Conservation (phyloP, 2,888 invertebrate genomes). For the Caenorhabditis parvicauda region DNA sequence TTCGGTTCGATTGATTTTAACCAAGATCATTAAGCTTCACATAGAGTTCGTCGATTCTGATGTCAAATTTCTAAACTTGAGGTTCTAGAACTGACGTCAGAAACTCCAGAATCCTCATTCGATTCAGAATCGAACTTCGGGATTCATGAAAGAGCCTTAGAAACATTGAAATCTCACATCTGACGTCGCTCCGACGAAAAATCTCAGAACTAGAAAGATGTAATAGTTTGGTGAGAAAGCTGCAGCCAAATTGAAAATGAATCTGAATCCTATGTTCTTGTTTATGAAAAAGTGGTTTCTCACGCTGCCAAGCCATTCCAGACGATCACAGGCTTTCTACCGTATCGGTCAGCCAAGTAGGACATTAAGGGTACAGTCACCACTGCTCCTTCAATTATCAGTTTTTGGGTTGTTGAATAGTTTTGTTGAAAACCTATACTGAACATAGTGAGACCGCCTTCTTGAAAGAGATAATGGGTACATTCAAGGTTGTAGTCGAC, state of each 20-base stretch:
- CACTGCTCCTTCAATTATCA: constrained; percentile 9
- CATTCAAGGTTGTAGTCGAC: constrained; percentile 14
- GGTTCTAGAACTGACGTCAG: not conserved
- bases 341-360: constrained; percentile 22
- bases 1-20: too few species aligned
- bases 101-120: too few species aligned
- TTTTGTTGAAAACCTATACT: constrained; percentile 1
- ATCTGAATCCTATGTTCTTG: not conserved
- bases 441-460: constrained; percentile 24
- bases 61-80: not conserved
- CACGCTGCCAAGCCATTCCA: not conserved
- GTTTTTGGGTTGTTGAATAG: not conserved
- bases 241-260: constrained; percentile 15
- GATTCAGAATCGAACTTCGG: too few species aligned
- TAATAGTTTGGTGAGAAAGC: constrained; percentile 17
- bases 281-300: not conserved
- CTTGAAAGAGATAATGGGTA: constrained; percentile 21
- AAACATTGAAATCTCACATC: constrained; percentile 10
- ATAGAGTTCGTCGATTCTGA: too few species aligned
- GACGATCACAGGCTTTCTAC: constrained; percentile 20
- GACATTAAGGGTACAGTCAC: constrained; percentile 21
- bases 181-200: constrained; percentile 18
- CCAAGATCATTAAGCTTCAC: too few species aligned
- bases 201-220: constrained; percentile 14
- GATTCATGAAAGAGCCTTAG: too few species aligned